Evolutionary conservation across 2,888 invertebrate species (phyloP).

Genomic region (Netelia fuscicornis): DNA sequence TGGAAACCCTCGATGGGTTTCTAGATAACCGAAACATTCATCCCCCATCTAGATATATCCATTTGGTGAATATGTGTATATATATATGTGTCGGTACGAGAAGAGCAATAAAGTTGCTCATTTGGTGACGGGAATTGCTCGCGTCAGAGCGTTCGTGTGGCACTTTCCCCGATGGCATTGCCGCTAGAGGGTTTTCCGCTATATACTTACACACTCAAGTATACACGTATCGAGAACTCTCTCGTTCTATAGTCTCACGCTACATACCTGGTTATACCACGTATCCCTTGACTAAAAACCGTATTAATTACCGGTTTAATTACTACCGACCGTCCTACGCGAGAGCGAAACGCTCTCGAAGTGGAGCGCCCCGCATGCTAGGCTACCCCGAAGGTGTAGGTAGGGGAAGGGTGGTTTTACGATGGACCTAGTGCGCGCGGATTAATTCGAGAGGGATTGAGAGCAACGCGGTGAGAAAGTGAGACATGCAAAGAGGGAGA

Average conservation of each 20-base stretch:
- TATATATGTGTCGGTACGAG: conserved; percentile 18
- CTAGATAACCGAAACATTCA: conserved; percentile 10
- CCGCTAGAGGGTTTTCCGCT: conserved; percentile 10
- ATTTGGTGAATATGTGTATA: conserved; percentile 19
- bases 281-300: conserved; percentile 70
- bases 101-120: conserved; percentile 59
- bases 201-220: neutral
- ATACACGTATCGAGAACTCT: neutral
- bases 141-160: conserved; percentile 51
- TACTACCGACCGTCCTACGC: conserved; percentile 65
- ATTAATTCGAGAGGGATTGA: conserved; percentile 55
- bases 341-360: conserved; percentile 37
- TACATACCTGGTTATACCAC: conserved; percentile 25
- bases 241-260: neutral
- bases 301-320: conserved; percentile 76
- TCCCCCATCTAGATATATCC: conserved; percentile 3
- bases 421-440: conserved; percentile 52
- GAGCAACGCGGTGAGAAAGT: conserved; percentile 16
- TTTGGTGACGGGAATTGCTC: conserved; percentile 62
- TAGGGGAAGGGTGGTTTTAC: conserved; percentile 43
- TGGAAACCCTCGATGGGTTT: neutral
- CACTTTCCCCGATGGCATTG: conserved; percentile 40
- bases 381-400: neutral
- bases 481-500: conserved; percentile 1
- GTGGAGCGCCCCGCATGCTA: conserved; percentile 8